phyloP scores from a whole-genome alignment of 2,888 invertebrate genomes.

The Dynastes tityus region DNA sequence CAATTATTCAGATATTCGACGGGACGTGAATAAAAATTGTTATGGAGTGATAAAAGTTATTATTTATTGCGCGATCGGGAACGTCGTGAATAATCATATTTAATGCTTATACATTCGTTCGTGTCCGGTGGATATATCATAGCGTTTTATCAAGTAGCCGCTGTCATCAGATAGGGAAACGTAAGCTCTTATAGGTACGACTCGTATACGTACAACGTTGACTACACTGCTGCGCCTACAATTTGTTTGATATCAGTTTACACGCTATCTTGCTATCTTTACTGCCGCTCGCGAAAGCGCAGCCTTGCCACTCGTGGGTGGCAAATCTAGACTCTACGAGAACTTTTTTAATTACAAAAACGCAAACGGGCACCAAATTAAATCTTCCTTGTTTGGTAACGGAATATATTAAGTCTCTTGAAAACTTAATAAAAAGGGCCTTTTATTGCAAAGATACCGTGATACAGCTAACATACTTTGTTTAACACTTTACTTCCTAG shows the following conservation, averaged over 20 bases:
- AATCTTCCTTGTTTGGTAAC: constrained; percentile 39
- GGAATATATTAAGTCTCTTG: constrained; percentile 4
- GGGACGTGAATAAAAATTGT: constrained; percentile 36
- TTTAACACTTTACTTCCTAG: background rate
- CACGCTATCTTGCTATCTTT: constrained; percentile 66
- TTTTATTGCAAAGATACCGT: background rate
- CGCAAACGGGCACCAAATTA: constrained; percentile 37
- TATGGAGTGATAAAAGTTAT: constrained; percentile 50
- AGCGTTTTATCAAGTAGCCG: constrained; percentile 59
- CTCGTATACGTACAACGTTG: constrained; percentile 14
- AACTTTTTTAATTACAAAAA: constrained; percentile 39
- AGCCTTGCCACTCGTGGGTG: constrained; percentile 55
- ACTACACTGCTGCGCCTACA: constrained; percentile 63
- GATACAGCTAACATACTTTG: background rate
- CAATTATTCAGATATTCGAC: constrained; percentile 46
- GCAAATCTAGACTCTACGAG: constrained; percentile 40
- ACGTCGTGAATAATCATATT: constrained; percentile 49
- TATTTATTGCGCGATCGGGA: constrained; percentile 47
- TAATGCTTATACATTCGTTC: constrained; percentile 47
- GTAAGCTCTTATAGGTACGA: constrained; percentile 24
- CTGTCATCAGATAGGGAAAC: constrained; percentile 65
- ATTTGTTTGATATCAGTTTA: constrained; percentile 70
- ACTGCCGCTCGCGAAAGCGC: constrained; percentile 52
- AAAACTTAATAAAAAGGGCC: constrained; percentile 13
- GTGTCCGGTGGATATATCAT: constrained; percentile 48